These are phyloP conservation scores for Tinea semifulvella DNA, from an alignment of 2,888 invertebrate genomes.

Conservation along the genomic window DNA sequence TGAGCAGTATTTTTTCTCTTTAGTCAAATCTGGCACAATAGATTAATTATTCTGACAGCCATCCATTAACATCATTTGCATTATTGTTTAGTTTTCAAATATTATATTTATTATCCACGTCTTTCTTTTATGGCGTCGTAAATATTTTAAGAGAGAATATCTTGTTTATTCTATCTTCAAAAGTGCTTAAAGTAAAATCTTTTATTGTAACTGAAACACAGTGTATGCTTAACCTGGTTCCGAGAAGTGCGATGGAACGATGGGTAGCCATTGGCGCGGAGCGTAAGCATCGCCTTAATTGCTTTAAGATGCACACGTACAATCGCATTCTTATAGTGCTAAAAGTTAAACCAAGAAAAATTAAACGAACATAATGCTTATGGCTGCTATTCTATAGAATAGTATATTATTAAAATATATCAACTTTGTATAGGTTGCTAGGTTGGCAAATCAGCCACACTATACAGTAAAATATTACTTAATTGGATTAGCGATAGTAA, in stretches of 20 bases:
- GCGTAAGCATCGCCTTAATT: constrained; percentile 4
- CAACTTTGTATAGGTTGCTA: neutral
- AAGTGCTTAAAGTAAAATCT: no score
- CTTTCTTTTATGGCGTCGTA: no score
- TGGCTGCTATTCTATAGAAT: no score
- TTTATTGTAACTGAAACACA: no score
- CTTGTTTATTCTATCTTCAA: no score
- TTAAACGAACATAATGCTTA: neutral
- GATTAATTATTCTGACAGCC: neutral
- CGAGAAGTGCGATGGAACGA: constrained; percentile 7
- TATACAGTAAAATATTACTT: neutral
- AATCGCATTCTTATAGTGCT: neutral
- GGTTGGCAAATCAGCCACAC: neutral
- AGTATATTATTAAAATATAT: neutral
- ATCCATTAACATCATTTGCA: no score
- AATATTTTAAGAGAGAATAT: no score
- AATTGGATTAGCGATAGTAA: neutral
- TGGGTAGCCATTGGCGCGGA: constrained; percentile 1
- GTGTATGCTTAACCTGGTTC: constrained; percentile 10
- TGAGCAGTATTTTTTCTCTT: neutral
- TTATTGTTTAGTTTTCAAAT: no score
- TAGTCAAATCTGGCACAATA: neutral
- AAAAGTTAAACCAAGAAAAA: neutral
- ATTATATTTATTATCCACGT: no score
- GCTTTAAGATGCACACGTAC: neutral